Evolutionary conservation across 2,113 vertebrate genomes (phyloP).

Genomic region (Aptenodytes patagonicus): DNA sequence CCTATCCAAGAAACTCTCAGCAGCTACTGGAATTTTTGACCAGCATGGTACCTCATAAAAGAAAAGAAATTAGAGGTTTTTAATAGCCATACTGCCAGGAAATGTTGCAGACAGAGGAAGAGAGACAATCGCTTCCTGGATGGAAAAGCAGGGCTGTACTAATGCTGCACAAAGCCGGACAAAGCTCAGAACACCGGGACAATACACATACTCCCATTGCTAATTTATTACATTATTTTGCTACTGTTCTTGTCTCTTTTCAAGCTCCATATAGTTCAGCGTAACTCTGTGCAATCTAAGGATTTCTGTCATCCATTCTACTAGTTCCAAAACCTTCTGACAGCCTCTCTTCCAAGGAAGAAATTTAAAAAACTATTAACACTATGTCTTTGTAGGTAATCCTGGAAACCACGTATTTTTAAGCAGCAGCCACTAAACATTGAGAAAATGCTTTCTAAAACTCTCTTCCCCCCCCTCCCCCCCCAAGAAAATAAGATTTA

Average conservation of each 20-base stretch:
- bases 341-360: background rate
- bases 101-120: background rate
- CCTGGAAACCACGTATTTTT: background rate
- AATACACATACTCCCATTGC: background rate
- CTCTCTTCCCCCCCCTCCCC: too few relatives aligned
- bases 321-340: background rate
- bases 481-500: background rate
- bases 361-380: background rate
- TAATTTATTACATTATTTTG: background rate
- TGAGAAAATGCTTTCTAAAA: background rate
- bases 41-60: constrained; percentile 2
- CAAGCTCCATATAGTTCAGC: background rate
- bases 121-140: background rate
- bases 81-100: background rate
- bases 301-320: background rate
- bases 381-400: background rate
- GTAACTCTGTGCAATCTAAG: background rate
- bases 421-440: background rate
- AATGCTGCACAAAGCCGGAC: background rate
- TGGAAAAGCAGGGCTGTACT: background rate
- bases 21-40: background rate
- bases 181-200: background rate
- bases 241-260: background rate
- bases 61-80: background rate
- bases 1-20: background rate